Base-by-base conservation (phyloP, 2,888 invertebrate genomes). In the Tuta absoluta region DNA sequence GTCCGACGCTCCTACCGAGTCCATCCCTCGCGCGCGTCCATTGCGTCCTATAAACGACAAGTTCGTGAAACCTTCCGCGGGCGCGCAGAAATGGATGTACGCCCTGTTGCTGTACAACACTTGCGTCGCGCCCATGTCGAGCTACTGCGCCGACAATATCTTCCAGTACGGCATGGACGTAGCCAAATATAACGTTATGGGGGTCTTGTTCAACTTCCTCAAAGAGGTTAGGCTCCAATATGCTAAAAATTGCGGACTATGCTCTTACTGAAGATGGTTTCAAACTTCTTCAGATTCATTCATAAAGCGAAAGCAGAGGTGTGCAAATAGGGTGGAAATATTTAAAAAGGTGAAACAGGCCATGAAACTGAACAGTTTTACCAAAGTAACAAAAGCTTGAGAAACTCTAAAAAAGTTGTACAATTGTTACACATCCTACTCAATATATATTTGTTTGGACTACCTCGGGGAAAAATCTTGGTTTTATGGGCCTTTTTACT, bases 91-190 rank as follows among this genome's bases (percentile, higher is more conserved):
- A 65, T 90, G 91, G 91, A 86, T 89, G 89, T 72, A 85, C 48
- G 87, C 86, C 0, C 68, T 91, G n/a, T 79, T 91, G 7, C 66
- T 91, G 57, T 91, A 91, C 72, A 87, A 91, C 60, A 81, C 86
- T 3, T 91, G 91, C 67, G 74, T 90, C 21, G 89, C 88, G 0
- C 90, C 91, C 0, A 86, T 91, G 83, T 90, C 91, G 0, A 68
- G 79, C 0, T 90, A 90, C 65, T 91, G 89, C 68, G 91, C 89
- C 0, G 81, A 87, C 64, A 87, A 72, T 61, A 84, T 89, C 33
- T 68, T 91, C 8, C 85, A 90, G 63, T 91, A 86, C 62, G 91
- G 91, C 24, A 77, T 91, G 72, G 91, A 91, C 65, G 87, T 81
- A 10, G 91, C 91, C 19, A 86, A 85, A 70, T 89, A 90, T 69